These are phyloP conservation scores for Labia minor DNA, from an alignment of 2,888 invertebrate genomes.

Conservation along the genomic window DNA sequence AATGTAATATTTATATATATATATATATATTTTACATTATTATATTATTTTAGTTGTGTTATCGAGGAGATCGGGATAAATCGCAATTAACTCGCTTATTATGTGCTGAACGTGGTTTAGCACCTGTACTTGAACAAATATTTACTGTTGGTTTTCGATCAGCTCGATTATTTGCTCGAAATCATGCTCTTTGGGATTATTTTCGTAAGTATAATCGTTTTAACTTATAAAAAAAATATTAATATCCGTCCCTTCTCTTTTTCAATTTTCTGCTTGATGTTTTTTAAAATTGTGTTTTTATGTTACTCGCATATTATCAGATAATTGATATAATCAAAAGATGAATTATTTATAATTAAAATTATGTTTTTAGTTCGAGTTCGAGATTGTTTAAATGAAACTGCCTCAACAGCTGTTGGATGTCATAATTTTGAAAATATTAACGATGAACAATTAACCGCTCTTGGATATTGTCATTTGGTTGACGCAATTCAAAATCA, in stretches of 20 bases:
- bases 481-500: constrained; percentile 79
- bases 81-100: constrained; percentile 71
- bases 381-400: not conserved
- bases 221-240: too few species aligned
- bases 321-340: too few species aligned
- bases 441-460: constrained; percentile 64
- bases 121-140: constrained; percentile 85
- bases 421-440: not conserved
- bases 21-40: too few species aligned
- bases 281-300: too few species aligned
- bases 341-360: too few species aligned
- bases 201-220: constrained; percentile 54
- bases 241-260: too few species aligned
- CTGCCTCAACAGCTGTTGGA: not conserved
- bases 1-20: too few species aligned
- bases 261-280: too few species aligned
- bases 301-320: too few species aligned
- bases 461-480: constrained; percentile 67
- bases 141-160: constrained; percentile 94
- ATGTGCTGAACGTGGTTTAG: constrained; percentile 91
- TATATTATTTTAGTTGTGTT: constrained; percentile 63
- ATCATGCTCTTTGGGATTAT: constrained; percentile 97
- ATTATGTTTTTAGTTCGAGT: not conserved
- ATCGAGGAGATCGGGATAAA: constrained; percentile 60
- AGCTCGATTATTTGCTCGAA: constrained; percentile 79